Evolutionary conservation across 2,797 vertebrate species (phyloP).

Genomic region (Betta splendens): DNA sequence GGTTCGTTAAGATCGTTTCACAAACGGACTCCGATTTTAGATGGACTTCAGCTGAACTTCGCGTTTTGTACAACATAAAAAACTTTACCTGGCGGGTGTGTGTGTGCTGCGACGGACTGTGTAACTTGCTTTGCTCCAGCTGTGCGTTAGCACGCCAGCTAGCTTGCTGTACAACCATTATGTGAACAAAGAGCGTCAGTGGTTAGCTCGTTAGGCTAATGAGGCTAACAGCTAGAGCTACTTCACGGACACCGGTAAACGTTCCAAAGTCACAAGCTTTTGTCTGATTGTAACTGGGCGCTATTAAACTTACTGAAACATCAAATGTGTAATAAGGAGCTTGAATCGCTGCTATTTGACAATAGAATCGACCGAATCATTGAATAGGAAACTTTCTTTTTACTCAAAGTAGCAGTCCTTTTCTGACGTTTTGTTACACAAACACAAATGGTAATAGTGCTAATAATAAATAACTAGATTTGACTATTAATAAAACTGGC

Average conservation of each 20-base stretch:
- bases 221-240: conserved; percentile 57
- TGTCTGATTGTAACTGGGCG: no score
- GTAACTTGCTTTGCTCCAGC: conserved; percentile 2
- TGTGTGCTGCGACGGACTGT: background rate
- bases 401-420: background rate
- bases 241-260: conserved; percentile 6
- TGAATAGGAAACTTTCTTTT: conserved; percentile 10
- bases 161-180: conserved; percentile 47
- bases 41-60: background rate
- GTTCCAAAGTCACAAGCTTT: background rate
- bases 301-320: background rate
- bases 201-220: conserved; percentile 58
- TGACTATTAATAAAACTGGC: no score
- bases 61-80: background rate
- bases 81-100: background rate
- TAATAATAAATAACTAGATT: no score
- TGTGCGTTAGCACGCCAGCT: conserved; percentile 50
- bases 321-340: fast-evolving
- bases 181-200: conserved; percentile 69
- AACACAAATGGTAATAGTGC: no score
- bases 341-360: background rate
- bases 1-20: background rate
- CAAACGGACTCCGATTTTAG: background rate
- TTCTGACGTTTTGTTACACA: no score
- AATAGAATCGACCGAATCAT: background rate